Conservation (phyloP, 2,113 vertebrate species). For the Zosterops japonicus region DNA sequence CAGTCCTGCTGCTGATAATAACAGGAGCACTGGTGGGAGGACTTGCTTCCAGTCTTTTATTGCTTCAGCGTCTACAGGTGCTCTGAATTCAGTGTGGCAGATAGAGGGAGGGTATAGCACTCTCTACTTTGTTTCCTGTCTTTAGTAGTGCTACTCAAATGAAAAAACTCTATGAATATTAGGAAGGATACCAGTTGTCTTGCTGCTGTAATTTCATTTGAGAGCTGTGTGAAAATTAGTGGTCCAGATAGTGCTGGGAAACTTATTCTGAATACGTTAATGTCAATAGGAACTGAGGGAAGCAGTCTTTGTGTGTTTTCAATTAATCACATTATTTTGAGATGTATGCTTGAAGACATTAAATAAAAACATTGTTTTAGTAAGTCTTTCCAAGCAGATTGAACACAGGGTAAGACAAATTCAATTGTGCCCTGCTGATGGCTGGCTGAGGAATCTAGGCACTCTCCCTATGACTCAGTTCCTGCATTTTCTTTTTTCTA, state of each 20-base stretch:
- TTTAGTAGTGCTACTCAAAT: not conserved
- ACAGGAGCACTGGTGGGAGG: not conserved
- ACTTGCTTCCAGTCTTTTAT: not conserved
- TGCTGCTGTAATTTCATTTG: not conserved
- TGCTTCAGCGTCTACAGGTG: not conserved
- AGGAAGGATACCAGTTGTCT: not conserved
- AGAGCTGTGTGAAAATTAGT: not conserved
- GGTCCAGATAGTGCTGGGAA: not conserved
- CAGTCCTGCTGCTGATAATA: not conserved
- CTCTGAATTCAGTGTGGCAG: not conserved
- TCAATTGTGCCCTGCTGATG: not conserved
- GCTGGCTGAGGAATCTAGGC: not conserved
- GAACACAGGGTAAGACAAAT: not conserved
- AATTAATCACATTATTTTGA: not conserved
- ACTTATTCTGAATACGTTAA: fast-evolving
- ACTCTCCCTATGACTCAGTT: not conserved
- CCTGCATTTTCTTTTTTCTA: not conserved
- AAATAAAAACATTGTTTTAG: not conserved
- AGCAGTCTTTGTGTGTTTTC: not conserved
- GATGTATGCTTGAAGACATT: fast-evolving
- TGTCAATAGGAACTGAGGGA: not conserved
- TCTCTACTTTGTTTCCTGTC: not conserved
- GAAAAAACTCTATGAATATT: fast-evolving
- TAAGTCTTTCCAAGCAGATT: fast-evolving
- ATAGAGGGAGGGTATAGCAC: not conserved